Evolutionary conservation across 2,113 vertebrate genomes (phyloP), one percentile per base, ranked within the genome.

Genomic region (cattle (Bos taurus)): DNA sequence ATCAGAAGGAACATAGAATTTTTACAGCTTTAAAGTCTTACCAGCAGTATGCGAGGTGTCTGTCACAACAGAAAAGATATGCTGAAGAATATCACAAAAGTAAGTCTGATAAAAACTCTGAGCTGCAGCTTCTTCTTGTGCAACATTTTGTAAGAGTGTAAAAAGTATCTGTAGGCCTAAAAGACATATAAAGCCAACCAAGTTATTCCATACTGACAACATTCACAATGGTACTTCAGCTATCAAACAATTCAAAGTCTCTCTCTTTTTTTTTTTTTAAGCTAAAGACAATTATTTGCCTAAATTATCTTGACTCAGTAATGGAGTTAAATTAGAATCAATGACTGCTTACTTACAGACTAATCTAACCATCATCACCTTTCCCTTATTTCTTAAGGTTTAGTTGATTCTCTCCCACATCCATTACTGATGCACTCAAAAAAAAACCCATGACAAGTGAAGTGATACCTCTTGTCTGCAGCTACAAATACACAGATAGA

Each of bases 101-200:
- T 99, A 99, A 0, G 99, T 99, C 98, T 99, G 99, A 98, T 99
- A 99, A 98, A 99, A 99, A 97, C 99, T 99, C 99, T 99, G 99
- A 62, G 99, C 99, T 4, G 99, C 99, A 0, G 99, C 99, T 97
- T 99, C 99, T 97, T 99, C 99, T 99, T 99, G 99, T 9, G 99
- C 99, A 98, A 99, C 99, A 0, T 99, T 99, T 98, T 99, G 99
- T 86, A 99, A 99, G 90, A 99, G 98, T 10, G 99, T 99, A 98
- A 99, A 99, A 83, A 99, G 99, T 87, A 99, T 99, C 98, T 99
- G 99, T 95, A 99, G 99, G 88, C 99, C 99, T 99, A 88, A 40
- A 97, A 97, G 30, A 97, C 59, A 25, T 0, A 96, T 23, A 96
- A 77, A 10, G 91, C 4, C 26, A 56, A 84, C 0, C 87, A 95